Evolutionary conservation across 2,797 vertebrate species (phyloP), one percentile per base, ranked within the genome.

Genomic region (Myripristis jacobus): DNA sequence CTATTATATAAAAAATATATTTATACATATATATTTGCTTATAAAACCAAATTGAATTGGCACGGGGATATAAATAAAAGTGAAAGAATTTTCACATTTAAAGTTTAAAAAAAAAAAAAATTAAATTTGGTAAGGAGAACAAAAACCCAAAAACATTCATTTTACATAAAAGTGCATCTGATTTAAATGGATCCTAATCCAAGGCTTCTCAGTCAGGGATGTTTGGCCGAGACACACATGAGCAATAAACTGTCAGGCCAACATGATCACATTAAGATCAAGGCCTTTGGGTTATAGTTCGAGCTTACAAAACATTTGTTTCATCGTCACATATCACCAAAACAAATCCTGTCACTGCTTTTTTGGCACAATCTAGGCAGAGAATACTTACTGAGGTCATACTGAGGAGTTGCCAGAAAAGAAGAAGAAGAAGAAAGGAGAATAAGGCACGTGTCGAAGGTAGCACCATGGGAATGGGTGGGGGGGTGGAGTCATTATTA

Each of bases 21-120:
- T 93, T 91, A 92, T 94, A 94, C 92, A 96, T 94, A 93, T 84
- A 88, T 83, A 95, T 95, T 94, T 94, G 94, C 92, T 92, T 94
- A 94, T 73, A 93, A 95, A 95, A 94, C 94, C 72, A 81, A 88
- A 93, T 93, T 93, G 91, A 88, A 92, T 90, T 92, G 94, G 89
- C 91, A 92, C 82, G 89, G 89, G 94, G 89, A 92, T 94, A 96
- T 97, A 97, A 97, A 97, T 96, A 93, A 94, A 91, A 94, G 84
- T 91, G 87, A 85, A 95, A 90, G 81, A 91, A 90, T 88, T 90
- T 94, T 96, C 95, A 96, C 95, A 92, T 96, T 95, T 95, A 86
- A 94, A 93, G 90, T 94, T n/a, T n/a, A n/a, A 86, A 62, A 77
- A 73, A 79, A 92, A 93, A 70, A 62, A 54, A 74, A 92, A 93